Conservation (phyloP, 2,888 invertebrate species). For the Noctua janthina region DNA sequence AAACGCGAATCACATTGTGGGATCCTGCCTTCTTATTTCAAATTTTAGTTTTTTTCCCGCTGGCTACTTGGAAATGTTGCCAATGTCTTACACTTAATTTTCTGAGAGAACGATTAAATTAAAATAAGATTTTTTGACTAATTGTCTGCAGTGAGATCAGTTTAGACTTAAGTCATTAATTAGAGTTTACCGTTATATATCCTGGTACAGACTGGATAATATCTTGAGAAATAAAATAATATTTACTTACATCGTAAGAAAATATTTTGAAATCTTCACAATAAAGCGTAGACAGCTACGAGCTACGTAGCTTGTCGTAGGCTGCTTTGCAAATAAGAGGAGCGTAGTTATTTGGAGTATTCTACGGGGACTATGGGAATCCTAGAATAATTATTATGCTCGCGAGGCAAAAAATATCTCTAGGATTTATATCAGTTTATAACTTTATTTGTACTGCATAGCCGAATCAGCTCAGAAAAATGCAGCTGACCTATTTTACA, state of each 20-base stretch:
- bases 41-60: conserved; percentile 62
- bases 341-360: neutral
- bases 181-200: conserved; percentile 46
- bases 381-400: neutral
- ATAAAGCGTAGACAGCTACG: neutral
- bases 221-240: neutral
- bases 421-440: neutral
- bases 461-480: conserved; percentile 36
- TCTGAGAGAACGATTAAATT: conserved; percentile 63
- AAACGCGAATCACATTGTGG: conserved; percentile 85
- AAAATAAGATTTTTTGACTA: conserved; percentile 58
- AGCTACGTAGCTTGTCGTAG: neutral
- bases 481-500: conserved; percentile 38
- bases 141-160: conserved; percentile 45
- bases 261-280: neutral
- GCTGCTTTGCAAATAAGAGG: neutral
- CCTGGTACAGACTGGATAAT: neutral
- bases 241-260: too few relatives aligned
- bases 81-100: conserved; percentile 65
- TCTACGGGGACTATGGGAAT: neutral
- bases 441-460: neutral
- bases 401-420: neutral
- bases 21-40: conserved; percentile 75
- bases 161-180: conserved; percentile 49
- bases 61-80: conserved; percentile 64